These are phyloP conservation scores for Callospermophilus lateralis DNA, from an alignment of 2,113 vertebrate genomes.

Conservation along the genomic window DNA sequence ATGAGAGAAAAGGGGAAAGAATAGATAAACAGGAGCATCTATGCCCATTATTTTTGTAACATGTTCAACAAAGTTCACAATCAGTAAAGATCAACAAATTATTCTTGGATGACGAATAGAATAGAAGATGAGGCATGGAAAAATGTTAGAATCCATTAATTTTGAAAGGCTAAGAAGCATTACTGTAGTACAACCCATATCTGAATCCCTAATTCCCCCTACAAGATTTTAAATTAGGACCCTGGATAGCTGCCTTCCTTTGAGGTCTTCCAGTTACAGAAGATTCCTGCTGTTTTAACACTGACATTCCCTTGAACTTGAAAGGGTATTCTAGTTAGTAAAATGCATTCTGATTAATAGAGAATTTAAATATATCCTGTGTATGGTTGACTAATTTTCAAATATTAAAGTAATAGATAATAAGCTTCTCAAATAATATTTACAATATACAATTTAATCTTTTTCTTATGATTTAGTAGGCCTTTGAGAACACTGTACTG, in stretches of 20 bases:
- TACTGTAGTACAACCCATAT: neutral
- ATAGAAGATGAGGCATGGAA: constrained; percentile 17
- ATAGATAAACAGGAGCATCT: neutral
- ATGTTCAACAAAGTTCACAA: neutral
- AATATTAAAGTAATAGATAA: constrained; percentile 23
- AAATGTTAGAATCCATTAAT: constrained; percentile 1
- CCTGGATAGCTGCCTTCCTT: neutral
- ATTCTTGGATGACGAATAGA: constrained; percentile 9
- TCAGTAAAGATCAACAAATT: constrained; percentile 14
- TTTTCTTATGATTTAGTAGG: neutral
- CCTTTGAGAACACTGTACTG: neutral
- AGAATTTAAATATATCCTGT: constrained; percentile 14
- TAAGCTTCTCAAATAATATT: neutral
- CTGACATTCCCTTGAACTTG: neutral
- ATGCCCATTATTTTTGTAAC: constrained; percentile 37
- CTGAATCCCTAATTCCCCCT: neutral
- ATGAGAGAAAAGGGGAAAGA: neutral
- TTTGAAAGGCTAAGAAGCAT: constrained; percentile 33
- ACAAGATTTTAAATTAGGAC: neutral
- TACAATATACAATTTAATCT: neutral
- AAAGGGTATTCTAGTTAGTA: neutral
- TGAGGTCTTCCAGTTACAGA: neutral
- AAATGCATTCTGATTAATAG: neutral
- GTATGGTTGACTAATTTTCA: neutral
- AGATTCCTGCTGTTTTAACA: neutral